Conservation (phyloP, 2,888 invertebrate species). For the Polyommatus icarus region DNA sequence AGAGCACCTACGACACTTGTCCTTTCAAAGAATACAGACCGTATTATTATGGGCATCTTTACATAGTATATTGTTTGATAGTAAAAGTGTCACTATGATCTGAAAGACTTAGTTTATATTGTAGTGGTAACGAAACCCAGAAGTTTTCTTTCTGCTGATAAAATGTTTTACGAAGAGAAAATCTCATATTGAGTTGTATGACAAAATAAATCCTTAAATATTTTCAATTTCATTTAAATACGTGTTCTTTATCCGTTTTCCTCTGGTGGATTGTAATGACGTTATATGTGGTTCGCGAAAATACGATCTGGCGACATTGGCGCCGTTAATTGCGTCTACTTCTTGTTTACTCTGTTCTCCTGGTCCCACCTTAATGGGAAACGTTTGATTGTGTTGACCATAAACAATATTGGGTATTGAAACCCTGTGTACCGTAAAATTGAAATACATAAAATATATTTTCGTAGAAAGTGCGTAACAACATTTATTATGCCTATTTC, state of each 20-base stretch:
- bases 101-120: neutral
- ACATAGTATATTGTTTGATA: too few species aligned
- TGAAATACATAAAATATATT: neutral
- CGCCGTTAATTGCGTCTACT: slow-evolving; percentile 6
- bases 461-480: neutral
- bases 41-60: neutral
- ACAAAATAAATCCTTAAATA: slow-evolving; percentile 12
- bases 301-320: neutral
- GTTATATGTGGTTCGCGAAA: neutral
- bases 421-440: neutral
- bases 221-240: slow-evolving; percentile 15
- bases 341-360: neutral
- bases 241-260: slow-evolving; percentile 27
- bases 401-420: neutral
- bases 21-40: neutral
- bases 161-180: neutral
- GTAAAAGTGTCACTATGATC: too few species aligned
- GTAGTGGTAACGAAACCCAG: neutral
- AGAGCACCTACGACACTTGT: neutral
- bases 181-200: neutral
- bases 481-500: too few species aligned
- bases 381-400: slow-evolving; percentile 12
- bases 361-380: neutral
- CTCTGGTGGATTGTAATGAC: slow-evolving; percentile 18
- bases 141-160: neutral